phyloP scores from a whole-genome alignment of 2,113 vertebrate species.

The Eretmochelys imbricata region DNA sequence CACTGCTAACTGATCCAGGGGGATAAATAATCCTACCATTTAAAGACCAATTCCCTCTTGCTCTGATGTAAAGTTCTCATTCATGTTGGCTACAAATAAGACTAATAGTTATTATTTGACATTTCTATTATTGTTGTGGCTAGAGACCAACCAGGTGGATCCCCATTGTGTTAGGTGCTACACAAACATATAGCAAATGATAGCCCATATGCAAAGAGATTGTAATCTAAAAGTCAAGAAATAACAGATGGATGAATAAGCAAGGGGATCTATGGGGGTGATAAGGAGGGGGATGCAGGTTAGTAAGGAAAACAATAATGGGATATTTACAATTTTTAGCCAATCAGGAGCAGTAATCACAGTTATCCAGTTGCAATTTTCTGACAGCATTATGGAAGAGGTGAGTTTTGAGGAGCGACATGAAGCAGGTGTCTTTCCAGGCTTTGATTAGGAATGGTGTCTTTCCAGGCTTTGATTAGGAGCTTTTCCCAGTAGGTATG shows the following conservation, averaged over 20 bases:
- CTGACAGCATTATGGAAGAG: not conserved
- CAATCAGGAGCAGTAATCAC: not conserved
- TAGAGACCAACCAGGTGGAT: not conserved
- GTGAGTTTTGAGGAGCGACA: not conserved
- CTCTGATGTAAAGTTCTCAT: not conserved
- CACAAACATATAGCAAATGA: not conserved
- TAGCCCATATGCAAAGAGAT: not conserved
- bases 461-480: no score
- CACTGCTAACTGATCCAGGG: not conserved
- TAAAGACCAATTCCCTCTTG: not conserved
- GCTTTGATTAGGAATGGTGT: not conserved
- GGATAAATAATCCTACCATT: not conserved
- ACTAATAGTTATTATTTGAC: not conserved
- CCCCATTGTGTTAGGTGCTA: not conserved
- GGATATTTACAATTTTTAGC: not conserved
- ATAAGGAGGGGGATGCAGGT: not conserved
- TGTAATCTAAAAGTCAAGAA: not conserved
- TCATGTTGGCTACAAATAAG: not conserved
- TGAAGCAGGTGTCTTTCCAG: no score
- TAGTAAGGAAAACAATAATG: not conserved
- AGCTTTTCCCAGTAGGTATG: not conserved
- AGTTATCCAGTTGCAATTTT: not conserved
- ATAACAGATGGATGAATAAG: not conserved
- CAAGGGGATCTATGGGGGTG: not conserved
- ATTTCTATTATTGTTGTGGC: not conserved